Base-by-base conservation (phyloP, 2,113 vertebrate species). In the Cyanoderma ruficeps region DNA sequence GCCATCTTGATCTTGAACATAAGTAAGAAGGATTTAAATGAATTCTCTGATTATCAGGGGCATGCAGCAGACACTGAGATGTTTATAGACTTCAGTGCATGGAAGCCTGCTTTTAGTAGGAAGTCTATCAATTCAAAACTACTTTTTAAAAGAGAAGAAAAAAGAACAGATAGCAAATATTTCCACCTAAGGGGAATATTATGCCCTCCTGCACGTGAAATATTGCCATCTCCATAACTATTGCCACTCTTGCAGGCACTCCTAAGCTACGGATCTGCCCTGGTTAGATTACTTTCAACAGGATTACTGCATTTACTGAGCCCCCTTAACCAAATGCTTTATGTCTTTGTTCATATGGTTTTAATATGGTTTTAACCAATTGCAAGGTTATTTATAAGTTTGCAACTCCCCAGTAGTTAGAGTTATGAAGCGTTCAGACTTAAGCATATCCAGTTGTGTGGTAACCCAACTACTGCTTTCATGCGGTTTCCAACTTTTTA, bases 381-480 rank as follows among this genome's bases (percentile, higher is more conserved):
- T 98, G 98, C 97, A 97, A 98, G 97, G 98, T 98, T 99, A 99
- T 99, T 99, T 99, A 99, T 99, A 99, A 99, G 98, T 98, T 98
- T 98, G 98, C 98, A 98, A 94, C 98, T 98, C 98, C 98, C 98
- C 98, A 99, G 98, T 98, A 98, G 98, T 98, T 98, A 98, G 97
- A 98, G 98, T 98, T 98, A 98, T 98, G 98, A 98, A 98, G 98
- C 98, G 93, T 99, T 99, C 98, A 98, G 98, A 98, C 97, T 98
- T 99, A 99, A 99, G 98, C 98, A 98, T 97, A 99, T 98, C 98
- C 98, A 99, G 98, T 98, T 98, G 98, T 99, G 98, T 97, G 98
- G 98, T 98, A 98, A 98, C 98, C 97, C 97, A 97, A 80, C 95
- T 97, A 97, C 95, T 97, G 96, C 98, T 99, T 99, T 99, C 97